Base-by-base conservation (phyloP, 2,113 vertebrate species). In the Petroica traversi region DNA sequence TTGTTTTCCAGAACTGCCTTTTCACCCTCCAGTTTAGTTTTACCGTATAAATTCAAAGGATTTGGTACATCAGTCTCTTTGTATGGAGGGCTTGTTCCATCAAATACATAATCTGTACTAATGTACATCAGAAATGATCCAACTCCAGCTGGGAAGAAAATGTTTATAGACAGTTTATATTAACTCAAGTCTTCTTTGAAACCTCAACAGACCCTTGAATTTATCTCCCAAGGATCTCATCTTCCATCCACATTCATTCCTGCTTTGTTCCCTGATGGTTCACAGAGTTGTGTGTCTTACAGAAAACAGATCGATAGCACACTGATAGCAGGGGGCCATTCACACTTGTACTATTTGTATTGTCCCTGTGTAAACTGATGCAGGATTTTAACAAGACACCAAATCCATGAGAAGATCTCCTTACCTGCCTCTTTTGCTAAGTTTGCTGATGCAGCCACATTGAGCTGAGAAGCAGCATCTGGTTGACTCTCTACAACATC, bases 61-160 rank as follows among this genome's bases (percentile, higher is more conserved):
- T 98, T 98, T 19, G 99, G 99, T 66, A 93, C 72, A 64, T 99
- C 99, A 25, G 99, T 98, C 94, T 99, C 99, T 40, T 98, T 98
- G 16, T 99, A 99, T 33, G 99, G 99, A 89, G 99, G 99, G 90
- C 97, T 98, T 71, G 98, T 98, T 55, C 99, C 99, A 85, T 99
- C 99, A 91, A 99, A 99, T 29, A 99, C 99, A 31, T 99, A 99
- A 96, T 99, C 99, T 14, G 98, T 99, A 92, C 99, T 99, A 86
- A 99, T 99, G 95, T 99, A 99, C 95, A 99, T 97, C 73, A 99
- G 96, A 96, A 99, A 98, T 0, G 98, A 98, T 85, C 99, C 98
- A 33, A 97, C 64, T 91, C 94, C 96, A 97, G 98, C 98, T 98
- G 88, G 36, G n/a, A 93, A 81, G 54, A 72, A 83, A 83, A 69